Evolutionary conservation across 1,140 invertebrate species (phyloP).

Genomic region (Potamilus streckersoni): DNA sequence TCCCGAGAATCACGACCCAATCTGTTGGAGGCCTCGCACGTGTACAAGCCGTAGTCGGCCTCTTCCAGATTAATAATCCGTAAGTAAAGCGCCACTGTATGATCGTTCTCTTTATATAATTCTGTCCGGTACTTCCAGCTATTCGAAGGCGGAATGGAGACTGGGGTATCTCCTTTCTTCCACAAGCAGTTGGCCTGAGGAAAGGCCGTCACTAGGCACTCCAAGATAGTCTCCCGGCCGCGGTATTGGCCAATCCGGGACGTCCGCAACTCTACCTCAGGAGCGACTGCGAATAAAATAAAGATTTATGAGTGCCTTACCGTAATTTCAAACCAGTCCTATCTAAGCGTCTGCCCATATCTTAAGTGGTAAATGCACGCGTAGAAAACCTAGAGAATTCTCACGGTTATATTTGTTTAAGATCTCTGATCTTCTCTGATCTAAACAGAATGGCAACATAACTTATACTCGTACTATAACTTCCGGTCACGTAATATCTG

Average conservation of each 20-base stretch:
- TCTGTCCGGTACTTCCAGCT: slow-evolving; percentile 78
- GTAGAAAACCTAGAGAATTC: neutral
- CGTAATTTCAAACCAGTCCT: neutral
- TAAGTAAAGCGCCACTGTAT: slow-evolving; percentile 87
- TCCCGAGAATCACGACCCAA: slow-evolving; percentile 87
- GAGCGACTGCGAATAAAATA: slow-evolving; percentile 47
- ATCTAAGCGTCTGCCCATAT: neutral
- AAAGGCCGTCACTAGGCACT: slow-evolving; percentile 90
- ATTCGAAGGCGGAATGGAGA: neutral
- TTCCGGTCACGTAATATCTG: no score
- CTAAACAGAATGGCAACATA: neutral
- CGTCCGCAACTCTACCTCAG: slow-evolving; percentile 57
- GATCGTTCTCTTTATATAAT: slow-evolving; percentile 78
- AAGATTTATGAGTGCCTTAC: neutral
- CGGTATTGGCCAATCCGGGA: slow-evolving; percentile 50
- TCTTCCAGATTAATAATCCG: slow-evolving; percentile 82
- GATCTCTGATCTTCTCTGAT: neutral
- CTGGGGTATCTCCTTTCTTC: slow-evolving; percentile 78
- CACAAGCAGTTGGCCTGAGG: slow-evolving; percentile 88
- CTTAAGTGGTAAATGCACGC: neutral
- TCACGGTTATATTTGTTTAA: neutral
- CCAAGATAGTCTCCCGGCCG: slow-evolving; percentile 73
- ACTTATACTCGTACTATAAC: no score
- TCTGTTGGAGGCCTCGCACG: slow-evolving; percentile 90
- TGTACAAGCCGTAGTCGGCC: slow-evolving; percentile 88